These are phyloP conservation scores for Sphaerophoria taeniata DNA, from an alignment of 2,888 invertebrate genomes.

Conservation along the genomic window DNA sequence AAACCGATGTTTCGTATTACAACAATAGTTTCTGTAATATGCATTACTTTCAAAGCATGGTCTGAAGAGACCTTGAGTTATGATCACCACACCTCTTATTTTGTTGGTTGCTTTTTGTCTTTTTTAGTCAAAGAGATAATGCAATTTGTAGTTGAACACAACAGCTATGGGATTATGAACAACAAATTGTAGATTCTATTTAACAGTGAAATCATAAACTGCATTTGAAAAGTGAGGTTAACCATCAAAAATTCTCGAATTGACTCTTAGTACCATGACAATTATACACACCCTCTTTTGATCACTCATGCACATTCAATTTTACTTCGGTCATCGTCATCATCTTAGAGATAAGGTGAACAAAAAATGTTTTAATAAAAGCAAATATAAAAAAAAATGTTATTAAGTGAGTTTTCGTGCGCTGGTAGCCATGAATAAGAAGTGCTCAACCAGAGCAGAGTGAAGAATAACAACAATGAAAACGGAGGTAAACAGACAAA, in stretches of 20 bases:
- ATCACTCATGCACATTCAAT: constrained; percentile 35
- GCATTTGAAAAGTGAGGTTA: constrained; percentile 28
- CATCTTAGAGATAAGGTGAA: constrained; percentile 23
- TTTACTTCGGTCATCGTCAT: constrained; percentile 3
- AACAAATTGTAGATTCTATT: too few relatives aligned
- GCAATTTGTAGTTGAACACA: constrained; percentile 17
- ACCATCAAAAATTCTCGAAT: neutral
- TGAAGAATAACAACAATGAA: constrained; percentile 6
- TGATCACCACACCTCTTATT: constrained; percentile 34
- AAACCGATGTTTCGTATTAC: neutral
- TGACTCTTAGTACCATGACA: neutral
- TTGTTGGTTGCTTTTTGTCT: too few relatives aligned
- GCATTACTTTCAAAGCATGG: constrained; percentile 6
- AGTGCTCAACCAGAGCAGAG: constrained; percentile 32
- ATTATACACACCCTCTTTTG: constrained; percentile 24
- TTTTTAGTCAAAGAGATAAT: too few relatives aligned
- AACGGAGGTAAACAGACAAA: neutral
- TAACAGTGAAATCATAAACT: neutral
- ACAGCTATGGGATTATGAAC: constrained; percentile 36
- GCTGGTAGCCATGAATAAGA: neutral
- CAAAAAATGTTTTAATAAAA: neutral
- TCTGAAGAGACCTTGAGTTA: constrained; percentile 24
- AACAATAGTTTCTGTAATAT: neutral
- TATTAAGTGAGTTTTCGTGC: constrained; percentile 36
- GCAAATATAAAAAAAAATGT: too few relatives aligned